These are phyloP conservation scores for Gymnocephalus cernua DNA, from an alignment of 2,113 vertebrate genomes.

Conservation along the genomic window DNA sequence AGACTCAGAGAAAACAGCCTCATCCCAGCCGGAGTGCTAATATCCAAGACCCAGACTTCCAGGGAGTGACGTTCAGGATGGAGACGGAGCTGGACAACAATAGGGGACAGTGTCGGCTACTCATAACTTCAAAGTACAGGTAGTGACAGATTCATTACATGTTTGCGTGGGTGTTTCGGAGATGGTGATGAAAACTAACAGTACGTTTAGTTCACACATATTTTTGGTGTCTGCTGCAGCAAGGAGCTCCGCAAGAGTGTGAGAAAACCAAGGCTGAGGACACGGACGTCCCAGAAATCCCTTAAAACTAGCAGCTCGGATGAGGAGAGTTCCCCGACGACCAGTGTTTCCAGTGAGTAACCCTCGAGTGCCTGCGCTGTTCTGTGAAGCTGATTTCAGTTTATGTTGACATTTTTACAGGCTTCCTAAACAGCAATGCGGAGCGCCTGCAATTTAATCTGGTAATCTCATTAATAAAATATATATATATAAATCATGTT, in stretches of 20 bases:
- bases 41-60: conserved; percentile 83
- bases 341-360: conserved; percentile 73
- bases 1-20: conserved; percentile 86
- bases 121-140: conserved; percentile 88
- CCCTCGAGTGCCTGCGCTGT: not conserved
- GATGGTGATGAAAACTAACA: not conserved
- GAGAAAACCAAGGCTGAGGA: conserved; percentile 63
- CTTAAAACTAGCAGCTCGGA: conserved; percentile 81
- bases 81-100: conserved; percentile 75
- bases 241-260: conserved; percentile 64
- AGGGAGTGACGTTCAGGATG: conserved; percentile 89
- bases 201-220: not conserved
- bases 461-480: not conserved
- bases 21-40: conserved; percentile 83
- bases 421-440: not conserved
- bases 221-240: conserved; percentile 57
- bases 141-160: conserved; percentile 48
- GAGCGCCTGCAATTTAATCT: not conserved
- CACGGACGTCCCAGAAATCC: conserved; percentile 64
- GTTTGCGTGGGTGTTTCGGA: not conserved
- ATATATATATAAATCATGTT: not conserved
- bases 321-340: conserved; percentile 75
- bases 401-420: not conserved
- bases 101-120: conserved; percentile 81
- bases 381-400: not conserved